phyloP scores from a whole-genome alignment of 2,888 invertebrate genomes.

The Bellardia pandia region DNA sequence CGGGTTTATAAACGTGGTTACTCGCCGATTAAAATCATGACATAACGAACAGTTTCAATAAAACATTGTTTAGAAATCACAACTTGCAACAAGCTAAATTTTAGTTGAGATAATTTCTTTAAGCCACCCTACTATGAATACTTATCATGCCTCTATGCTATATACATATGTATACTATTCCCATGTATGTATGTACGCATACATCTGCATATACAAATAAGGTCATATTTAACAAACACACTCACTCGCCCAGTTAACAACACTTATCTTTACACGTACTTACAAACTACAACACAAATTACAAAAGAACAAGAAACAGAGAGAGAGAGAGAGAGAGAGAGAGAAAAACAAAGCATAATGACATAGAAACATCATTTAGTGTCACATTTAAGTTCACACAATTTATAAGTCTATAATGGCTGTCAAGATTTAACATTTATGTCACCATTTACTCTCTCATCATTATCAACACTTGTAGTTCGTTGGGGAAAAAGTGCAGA shows the following conservation, averaged over 20 bases:
- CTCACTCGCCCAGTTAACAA: neutral
- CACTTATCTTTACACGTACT: neutral
- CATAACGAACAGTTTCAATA: too few relatives aligned
- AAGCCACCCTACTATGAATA: too few relatives aligned
- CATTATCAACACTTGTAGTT: conserved; percentile 60
- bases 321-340: too few relatives aligned
- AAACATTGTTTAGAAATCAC: too few relatives aligned
- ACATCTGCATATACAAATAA: neutral
- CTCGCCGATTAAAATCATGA: too few relatives aligned
- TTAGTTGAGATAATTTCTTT: too few relatives aligned
- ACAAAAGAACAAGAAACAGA: neutral
- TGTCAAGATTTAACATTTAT: conserved; percentile 66
- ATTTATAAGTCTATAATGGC: conserved; percentile 38
- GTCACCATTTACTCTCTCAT: conserved; percentile 53
- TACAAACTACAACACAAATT: neutral
- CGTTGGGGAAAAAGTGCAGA: neutral
- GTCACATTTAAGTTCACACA: conserved; percentile 40
- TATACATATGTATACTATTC: too few relatives aligned
- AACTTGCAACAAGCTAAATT: too few relatives aligned
- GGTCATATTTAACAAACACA: neutral
- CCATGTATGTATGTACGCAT: too few relatives aligned
- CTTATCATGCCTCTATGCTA: too few relatives aligned
- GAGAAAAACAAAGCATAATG: neutral
- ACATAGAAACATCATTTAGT: neutral
- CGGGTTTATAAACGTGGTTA: too few relatives aligned